These are phyloP conservation scores for Caenorhabditis latens DNA, from an alignment of 1,140 invertebrate species.

Conservation along the genomic window DNA sequence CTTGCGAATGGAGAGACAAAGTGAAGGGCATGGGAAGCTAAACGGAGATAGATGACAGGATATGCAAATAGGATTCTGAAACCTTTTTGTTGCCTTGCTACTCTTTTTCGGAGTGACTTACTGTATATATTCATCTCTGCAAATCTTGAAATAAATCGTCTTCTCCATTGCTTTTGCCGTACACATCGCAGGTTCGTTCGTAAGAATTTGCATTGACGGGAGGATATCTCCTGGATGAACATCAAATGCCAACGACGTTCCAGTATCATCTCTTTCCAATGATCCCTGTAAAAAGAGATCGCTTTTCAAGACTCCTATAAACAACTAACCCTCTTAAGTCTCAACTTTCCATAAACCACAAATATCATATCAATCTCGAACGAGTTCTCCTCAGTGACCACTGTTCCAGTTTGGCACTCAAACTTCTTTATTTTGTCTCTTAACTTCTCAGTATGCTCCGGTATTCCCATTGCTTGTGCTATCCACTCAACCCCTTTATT, in stretches of 20 bases:
- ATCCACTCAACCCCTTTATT: slow-evolving; percentile 71
- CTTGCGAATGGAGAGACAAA: slow-evolving; percentile 94
- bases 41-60: slow-evolving; percentile 90
- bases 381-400: slow-evolving; percentile 71
- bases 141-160: slow-evolving; percentile 77
- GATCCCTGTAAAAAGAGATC: slow-evolving; percentile 61
- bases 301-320: background rate
- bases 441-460: slow-evolving; percentile 62
- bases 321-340: background rate
- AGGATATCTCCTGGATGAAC: slow-evolving; percentile 78
- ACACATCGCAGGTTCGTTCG: slow-evolving; percentile 80
- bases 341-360: background rate
- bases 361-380: slow-evolving; percentile 69
- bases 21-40: slow-evolving; percentile 91
- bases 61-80: slow-evolving; percentile 84
- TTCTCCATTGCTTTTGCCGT: slow-evolving; percentile 77
- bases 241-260: slow-evolving; percentile 15
- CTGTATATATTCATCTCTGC: slow-evolving; percentile 74
- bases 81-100: background rate
- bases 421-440: slow-evolving; percentile 68
- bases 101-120: background rate
- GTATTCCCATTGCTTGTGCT: slow-evolving; percentile 70
- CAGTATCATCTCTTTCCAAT: slow-evolving; percentile 60
- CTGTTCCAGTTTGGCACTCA: slow-evolving; percentile 69
- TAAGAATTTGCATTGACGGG: slow-evolving; percentile 79